Evolutionary conservation across 2,888 invertebrate genomes (phyloP).

Genomic region (Callinectes sapidus): DNA sequence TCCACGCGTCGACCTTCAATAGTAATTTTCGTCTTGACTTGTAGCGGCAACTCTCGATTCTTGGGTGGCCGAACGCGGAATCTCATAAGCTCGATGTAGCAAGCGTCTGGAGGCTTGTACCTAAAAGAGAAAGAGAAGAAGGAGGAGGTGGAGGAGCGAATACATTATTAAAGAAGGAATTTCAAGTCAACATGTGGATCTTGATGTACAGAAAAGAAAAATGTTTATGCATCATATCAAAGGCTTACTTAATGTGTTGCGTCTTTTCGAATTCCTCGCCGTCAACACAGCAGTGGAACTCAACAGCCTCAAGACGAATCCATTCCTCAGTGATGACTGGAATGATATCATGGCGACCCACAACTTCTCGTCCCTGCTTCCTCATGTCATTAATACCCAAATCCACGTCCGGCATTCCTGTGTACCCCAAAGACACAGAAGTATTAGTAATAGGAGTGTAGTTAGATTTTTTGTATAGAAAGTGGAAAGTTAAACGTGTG

Average conservation of each 20-base stretch:
- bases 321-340: conserved; percentile 99
- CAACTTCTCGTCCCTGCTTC: conserved; percentile 99
- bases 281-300: conserved; percentile 96
- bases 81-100: conserved; percentile 96
- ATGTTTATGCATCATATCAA: not conserved
- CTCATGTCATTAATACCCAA: conserved; percentile 97
- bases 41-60: conserved; percentile 96
- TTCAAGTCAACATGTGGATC: not conserved
- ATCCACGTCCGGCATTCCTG: conserved; percentile 96
- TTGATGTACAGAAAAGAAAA: not conserved
- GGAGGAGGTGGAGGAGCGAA: not conserved
- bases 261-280: conserved; percentile 91
- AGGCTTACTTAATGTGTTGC: conserved; percentile 86
- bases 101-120: conserved; percentile 97
- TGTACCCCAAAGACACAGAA: conserved; percentile 38
- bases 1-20: conserved; percentile 93
- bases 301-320: conserved; percentile 95
- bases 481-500: not conserved
- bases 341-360: conserved; percentile 98
- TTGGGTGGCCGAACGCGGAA: conserved; percentile 96
- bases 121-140: conserved; percentile 77
- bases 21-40: conserved; percentile 92
- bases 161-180: not conserved
- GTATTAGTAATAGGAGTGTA: not conserved
- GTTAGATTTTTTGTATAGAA: not conserved